A percentile compares a stretch with the other conserved stretches of the same genome.
Conservation (phyloP, 2,113 vertebrate species). For the Pycnonotus jocosus region DNA sequence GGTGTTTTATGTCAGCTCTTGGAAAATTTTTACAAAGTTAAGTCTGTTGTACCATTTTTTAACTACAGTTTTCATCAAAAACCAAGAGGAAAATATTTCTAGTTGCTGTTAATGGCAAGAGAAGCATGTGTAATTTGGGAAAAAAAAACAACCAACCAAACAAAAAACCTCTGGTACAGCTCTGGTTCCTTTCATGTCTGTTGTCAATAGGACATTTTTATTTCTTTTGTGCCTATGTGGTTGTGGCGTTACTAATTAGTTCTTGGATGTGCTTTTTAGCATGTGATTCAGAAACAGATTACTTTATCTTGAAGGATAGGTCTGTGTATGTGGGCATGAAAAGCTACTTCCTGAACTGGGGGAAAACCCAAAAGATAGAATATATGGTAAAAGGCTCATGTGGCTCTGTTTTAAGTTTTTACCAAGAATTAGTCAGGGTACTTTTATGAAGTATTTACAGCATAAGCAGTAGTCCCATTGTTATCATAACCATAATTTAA, state of each 20-base stretch:
- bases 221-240: neutral
- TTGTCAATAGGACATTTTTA: neutral
- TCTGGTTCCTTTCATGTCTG: neutral
- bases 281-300: neutral
- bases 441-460: neutral
- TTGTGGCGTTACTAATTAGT: neutral
- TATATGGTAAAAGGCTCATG: neutral
- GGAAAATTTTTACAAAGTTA: neutral
- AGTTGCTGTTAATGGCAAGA: neutral
- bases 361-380: neutral
- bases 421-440: neutral
- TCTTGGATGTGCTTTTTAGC: neutral
- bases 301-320: neutral
- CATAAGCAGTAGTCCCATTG: neutral
- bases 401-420: neutral
- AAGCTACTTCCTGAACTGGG: neutral
- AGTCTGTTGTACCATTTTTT: neutral
- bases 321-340: neutral
- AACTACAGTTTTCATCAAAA: neutral
- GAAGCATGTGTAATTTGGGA: neutral
- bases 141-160: accelerated
- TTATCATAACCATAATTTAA: neutral
- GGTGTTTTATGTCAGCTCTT: neutral
- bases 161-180: accelerated
- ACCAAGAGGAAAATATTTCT: neutral